These are phyloP conservation scores for Hippolais icterina DNA, from an alignment of 2,113 vertebrate genomes.

Conservation along the genomic window DNA sequence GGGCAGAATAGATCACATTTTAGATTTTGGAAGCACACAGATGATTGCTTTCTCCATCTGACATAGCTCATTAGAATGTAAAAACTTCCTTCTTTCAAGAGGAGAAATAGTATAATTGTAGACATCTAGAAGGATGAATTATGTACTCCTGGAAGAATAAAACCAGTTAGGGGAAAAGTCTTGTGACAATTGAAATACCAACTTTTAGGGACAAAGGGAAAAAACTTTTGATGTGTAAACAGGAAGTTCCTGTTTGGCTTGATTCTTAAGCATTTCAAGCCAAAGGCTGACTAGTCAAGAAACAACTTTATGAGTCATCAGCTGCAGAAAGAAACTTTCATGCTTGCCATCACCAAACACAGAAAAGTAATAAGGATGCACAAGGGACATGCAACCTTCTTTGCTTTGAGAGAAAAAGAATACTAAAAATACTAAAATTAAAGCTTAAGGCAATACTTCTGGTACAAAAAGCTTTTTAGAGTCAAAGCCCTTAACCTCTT, in stretches of 20 bases:
- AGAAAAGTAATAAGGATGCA: not conserved
- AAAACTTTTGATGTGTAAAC: not conserved
- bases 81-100: not conserved
- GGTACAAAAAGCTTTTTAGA: not conserved
- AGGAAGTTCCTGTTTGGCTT: not conserved
- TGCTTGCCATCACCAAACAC: not conserved
- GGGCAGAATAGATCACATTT: not conserved
- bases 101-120: not conserved
- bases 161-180: not conserved
- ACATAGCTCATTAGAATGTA: not conserved
- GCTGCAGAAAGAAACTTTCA: not conserved
- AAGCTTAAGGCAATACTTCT: not conserved
- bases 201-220: not conserved
- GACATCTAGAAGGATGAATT: not conserved
- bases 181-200: not conserved
- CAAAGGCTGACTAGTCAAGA: not conserved
- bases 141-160: not conserved
- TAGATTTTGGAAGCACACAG: not conserved
- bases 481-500: conserved; percentile 14
- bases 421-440: not conserved
- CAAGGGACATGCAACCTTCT: not conserved
- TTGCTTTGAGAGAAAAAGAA: not conserved
- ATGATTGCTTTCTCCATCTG: not conserved
- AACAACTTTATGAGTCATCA: not conserved
- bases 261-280: not conserved